phyloP scores from a whole-genome alignment of 2,113 vertebrate genomes.

The Clarias batrachus region DNA sequence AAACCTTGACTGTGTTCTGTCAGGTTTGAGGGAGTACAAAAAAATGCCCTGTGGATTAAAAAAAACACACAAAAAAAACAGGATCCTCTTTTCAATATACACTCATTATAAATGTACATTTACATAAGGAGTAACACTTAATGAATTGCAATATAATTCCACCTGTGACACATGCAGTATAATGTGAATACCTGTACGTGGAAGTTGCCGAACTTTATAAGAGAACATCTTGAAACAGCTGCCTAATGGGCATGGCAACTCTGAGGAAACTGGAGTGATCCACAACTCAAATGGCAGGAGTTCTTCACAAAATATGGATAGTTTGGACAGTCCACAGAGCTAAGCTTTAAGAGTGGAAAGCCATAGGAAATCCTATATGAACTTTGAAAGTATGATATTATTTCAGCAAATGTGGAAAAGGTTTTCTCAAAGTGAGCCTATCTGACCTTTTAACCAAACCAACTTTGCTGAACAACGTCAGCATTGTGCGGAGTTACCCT shows the following conservation, averaged over 20 bases:
- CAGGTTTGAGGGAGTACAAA: background rate
- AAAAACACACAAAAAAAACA: no score
- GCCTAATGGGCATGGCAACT: background rate
- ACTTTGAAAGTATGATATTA: no score
- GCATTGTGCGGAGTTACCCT: background rate
- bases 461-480: no score
- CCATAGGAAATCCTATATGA: no score
- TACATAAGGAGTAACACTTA: background rate
- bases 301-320: background rate
- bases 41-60: background rate
- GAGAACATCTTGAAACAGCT: background rate
- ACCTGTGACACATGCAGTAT: no score
- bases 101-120: background rate
- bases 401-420: no score
- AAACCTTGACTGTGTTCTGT: background rate
- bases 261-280: background rate
- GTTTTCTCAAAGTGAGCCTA: no score
- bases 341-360: no score
- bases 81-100: background rate
- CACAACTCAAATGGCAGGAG: background rate
- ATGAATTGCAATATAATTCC: no score
- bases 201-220: background rate
- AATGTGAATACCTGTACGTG: background rate
- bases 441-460: no score
- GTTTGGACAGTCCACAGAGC: background rate